Evolutionary conservation across 2,888 invertebrate genomes (phyloP), one percentile per base, ranked within the genome.

Genomic region (Drosophila kuntzei): DNA sequence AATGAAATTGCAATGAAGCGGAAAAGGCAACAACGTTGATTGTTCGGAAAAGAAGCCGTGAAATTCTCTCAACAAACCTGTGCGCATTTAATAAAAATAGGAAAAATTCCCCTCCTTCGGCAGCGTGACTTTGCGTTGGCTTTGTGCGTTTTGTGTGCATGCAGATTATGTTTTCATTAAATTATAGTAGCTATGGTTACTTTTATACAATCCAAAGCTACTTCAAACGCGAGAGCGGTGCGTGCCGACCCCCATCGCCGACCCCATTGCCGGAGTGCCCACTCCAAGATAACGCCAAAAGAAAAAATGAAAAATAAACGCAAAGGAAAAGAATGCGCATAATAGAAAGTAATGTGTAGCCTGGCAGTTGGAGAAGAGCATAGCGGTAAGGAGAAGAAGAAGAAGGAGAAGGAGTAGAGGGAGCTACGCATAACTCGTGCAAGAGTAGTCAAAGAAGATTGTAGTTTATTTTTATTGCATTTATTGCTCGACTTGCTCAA

Each of bases 101-200:
- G 32, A 53, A 53, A 49, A 41, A 29, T 54, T 61, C 47, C 16
- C 51, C 27, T 27, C 8, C 41, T 8, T 14, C 4, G 9, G 32
- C 46, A 1, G 46, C 36, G n/a, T 54, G 34, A 44, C 14, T 55
- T 34, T 34, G 49, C 53, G 22, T 12, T 47, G 50, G 39, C 51
- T 61, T 39, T 55, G 41, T 68, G 60, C 68, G 66, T 66, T 71
- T 68, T 79, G 67, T 68, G 61, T 70, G 82, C 78, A 82, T 80
- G 71, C 75, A 85, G 85, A 87, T 90, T 87, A 83, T 89, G 84
- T 89, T 90, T 90, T 86, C 81, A 90, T 90, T 90, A 88, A 89
- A 90, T 87, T 90, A 89, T 84, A 74, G 89, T 83, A 80, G 78
- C 79, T 82, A 90, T 89, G 88, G 89, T 80, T 86, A 90, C 89